Base-by-base conservation (phyloP, 1,140 invertebrate genomes). In the Coboldia fuscipes region DNA sequence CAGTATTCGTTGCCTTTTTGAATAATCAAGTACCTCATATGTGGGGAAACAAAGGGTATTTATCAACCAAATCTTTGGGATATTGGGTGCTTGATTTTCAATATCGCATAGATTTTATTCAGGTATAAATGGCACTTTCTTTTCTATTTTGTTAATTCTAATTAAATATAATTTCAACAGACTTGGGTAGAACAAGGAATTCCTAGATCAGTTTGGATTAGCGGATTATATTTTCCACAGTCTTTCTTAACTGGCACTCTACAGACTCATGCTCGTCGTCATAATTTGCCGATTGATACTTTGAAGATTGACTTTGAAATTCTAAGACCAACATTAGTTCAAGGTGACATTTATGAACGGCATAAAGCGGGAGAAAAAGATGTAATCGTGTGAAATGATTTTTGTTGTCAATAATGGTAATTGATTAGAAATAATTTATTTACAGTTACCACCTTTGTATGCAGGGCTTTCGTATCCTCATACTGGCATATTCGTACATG, bases 211-310 rank as follows among this genome's bases (percentile, higher is more conserved):
- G 89, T 73, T 47, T 92, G 85, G 86, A 53, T 92, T 20, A 82
- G 83, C 24, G 86, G 85, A 13, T 73, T 90, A 45, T 92, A 82
- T 52, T 90, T 88, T 50, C 83, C 84, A 0, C 85, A 90, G 65
- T 83, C 83, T 24, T 82, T 92, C 47, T 62, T 90, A 35, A 90
- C 85, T 5, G 83, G 81, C 4, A 68, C 76, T 12, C 56, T 88
- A 31, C 86, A 90, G 57, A 83, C 83, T 1, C 75, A 74, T 53
- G 79, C 84, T 2, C 61, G 85, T 23, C 78, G 77, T 44, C 79
- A 84, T 41, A 64, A 71, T 21, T 65, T 82, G 29, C 82, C 86
- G 2, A 88, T 90, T 21, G 85, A 90, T 57, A 69, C 76, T 33
- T 57, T 92, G 1, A 72, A 72, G 50, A 79, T 88, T 42, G 71